Base-by-base conservation (phyloP, 2,113 vertebrate genomes). In the Micromys minutus region DNA sequence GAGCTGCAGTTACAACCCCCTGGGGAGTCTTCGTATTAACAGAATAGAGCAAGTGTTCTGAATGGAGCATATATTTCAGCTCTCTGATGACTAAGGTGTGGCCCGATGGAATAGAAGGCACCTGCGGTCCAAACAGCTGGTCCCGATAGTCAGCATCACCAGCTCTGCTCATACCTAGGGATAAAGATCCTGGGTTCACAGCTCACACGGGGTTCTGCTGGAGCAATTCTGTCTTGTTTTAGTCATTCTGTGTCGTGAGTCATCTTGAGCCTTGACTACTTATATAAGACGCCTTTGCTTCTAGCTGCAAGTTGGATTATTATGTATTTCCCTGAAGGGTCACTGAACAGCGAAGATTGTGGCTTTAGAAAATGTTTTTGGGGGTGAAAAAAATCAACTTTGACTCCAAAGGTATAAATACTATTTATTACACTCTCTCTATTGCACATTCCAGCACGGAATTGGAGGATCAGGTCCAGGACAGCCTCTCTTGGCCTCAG, bases 331-430 rank as follows among this genome's bases (percentile, higher is more conserved):
- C 39, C 83, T 52, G 6, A n/a, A n/a, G 42, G 42, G 52, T 86
- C 42, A 91, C 55, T 34, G 42, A 74, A 63, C 47, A 74, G 67
- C 42, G 29, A 83, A 86, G 69, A 77, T 22, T n/a, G 24, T 61
- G 59, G 84, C 50, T 92, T 93, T 76, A 71, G 57, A 61, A 94
- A 90, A 94, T 79, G 61, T 94, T 93, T 87, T 61, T 52, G 29
- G 61, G 87, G 36, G 72, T 80, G 87, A 71, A 95, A 57, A 84
- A 45, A 15, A 77, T 94, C 86, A 72, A 50, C 65, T 61, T 87
- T 93, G 92, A 77, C 90, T 90, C 52, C 3, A 1, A 67, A 42
- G 94, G 1, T 81, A 52, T 94, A 74, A 97, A 55, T 85, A 81
- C n/a, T 67, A n/a, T 93, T 91, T 74, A n/a, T 90, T 92, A 76